Base-by-base conservation (phyloP, 2,113 vertebrate species). In the Tachuris rubrigastra region DNA sequence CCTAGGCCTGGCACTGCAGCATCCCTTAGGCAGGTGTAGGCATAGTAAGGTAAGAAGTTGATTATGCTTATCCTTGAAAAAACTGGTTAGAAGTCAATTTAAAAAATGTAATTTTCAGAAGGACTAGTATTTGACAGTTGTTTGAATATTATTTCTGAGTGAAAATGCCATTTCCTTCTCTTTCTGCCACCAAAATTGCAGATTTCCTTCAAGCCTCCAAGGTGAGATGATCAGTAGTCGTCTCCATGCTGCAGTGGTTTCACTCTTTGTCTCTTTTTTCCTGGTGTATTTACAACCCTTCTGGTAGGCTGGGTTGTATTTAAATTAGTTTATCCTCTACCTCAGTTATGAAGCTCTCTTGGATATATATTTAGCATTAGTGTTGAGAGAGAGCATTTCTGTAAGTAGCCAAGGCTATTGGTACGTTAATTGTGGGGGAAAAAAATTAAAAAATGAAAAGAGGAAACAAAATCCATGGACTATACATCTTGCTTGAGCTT, bases 101-200 rank as follows among this genome's bases (percentile, higher is more conserved):
- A 31, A 58, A 58, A 59, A 52, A 17, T 3, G 3, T 21, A 7
- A 9, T 68, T 95, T 94, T 78, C 20, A 55, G 33, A 78, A 85
- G 49, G 39, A 25, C 24, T 87, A 33, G 5, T 56, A 28, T 63
- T 59, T 91, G 49, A 37, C 14, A 72, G 10, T 67, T 90, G 16
- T 75, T 52, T 84, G 39, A 52, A 35, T 67, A 59, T 81, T 86
- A 69, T 74, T 89, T 84, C 65, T 72, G 74, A 85, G 37, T 52
- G 39, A 67, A 82, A 87, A 66, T 8, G 8, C 20, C 14, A 24
- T 85, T 87, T 93, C 14, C 12, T 73, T 73, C 14, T 79, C 60
- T 69, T 83, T 72, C 71, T 91, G 30, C 12, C 27, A 25, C 37
- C 0, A 0, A 14, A 72, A 65, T 9, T 78, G 55, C 50, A 86